phyloP scores from a whole-genome alignment of 2,113 vertebrate species.

The Sterrhoptilus dennistouni region DNA sequence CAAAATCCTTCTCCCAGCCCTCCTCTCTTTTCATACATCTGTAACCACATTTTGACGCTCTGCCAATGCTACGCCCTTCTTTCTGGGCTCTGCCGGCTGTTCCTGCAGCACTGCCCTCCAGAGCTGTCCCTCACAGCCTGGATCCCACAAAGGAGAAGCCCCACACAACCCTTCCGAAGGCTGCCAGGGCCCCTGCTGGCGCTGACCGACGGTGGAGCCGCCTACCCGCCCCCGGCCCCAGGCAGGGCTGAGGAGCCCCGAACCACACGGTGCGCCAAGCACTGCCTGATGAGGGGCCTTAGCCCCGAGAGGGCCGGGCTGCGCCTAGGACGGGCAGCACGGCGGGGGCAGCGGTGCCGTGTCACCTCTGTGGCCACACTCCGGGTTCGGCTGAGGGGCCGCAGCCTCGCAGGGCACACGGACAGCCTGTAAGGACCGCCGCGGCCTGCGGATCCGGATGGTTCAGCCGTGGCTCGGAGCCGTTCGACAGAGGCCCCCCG shows the following conservation, averaged over 20 bases:
- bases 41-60: not conserved
- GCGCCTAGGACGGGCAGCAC: rapidly evolving
- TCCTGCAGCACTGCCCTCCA: rapidly evolving
- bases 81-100: not conserved
- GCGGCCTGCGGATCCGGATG: too few species aligned
- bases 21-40: not conserved
- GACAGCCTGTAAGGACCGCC: not conserved
- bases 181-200: rapidly evolving
- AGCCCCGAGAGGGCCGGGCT: not conserved
- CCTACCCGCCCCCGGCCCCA: too few species aligned
- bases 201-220: rapidly evolving
- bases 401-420: not conserved
- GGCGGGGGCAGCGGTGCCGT: too few species aligned
- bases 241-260: not conserved
- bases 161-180: not conserved
- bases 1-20: not conserved
- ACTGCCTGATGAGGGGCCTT: not conserved
- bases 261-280: too few species aligned
- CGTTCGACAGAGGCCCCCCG: rapidly evolving
- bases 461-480: not conserved
- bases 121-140: rapidly evolving
- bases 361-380: not conserved
- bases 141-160: not conserved
- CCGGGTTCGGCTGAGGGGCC: not conserved
- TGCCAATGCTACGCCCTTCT: not conserved